Conservation (phyloP, 2,888 invertebrate genomes). For the Microctonus aethiopoides region DNA sequence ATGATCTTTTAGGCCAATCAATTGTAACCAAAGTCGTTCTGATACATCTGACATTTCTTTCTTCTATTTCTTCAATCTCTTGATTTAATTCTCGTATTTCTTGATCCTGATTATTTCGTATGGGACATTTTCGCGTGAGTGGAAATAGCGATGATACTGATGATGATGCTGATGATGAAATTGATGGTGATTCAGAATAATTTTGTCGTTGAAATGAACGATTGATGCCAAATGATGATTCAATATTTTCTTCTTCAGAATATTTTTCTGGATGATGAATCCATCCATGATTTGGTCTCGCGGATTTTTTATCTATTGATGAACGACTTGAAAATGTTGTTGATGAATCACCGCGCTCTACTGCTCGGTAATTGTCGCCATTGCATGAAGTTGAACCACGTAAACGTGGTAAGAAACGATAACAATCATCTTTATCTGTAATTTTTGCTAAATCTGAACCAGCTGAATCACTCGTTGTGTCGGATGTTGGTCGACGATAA, state of each 20-base stretch:
- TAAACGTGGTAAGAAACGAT: not conserved
- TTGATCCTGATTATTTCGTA: conserved; percentile 1
- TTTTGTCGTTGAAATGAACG: conserved; percentile 8
- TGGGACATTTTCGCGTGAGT: conserved; percentile 15
- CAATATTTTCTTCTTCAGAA: not conserved
- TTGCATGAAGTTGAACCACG: conserved; percentile 18
- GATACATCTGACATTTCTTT: not conserved
- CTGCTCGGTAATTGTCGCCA: conserved; percentile 12
- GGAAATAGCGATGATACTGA: conserved; percentile 18
- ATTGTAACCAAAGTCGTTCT: not conserved
- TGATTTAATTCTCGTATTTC: not conserved
- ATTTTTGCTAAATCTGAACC: conserved; percentile 23
- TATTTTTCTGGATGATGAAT: not conserved
- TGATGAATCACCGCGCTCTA: conserved; percentile 10
- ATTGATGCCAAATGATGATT: not conserved
- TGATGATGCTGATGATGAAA: conserved; percentile 28
- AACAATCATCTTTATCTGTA: conserved; percentile 28
- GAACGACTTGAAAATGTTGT: conserved; percentile 23
- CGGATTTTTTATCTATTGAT: not conserved
- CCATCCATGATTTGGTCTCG: not conserved
- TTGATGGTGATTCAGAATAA: conserved; percentile 10
- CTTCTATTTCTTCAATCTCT: not conserved
- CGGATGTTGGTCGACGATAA: conserved; percentile 45
- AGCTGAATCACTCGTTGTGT: conserved; percentile 44
- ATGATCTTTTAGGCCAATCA: conserved; percentile 42